Evolutionary conservation across 2,888 invertebrate species (phyloP).

Genomic region (Ceramica pisi): DNA sequence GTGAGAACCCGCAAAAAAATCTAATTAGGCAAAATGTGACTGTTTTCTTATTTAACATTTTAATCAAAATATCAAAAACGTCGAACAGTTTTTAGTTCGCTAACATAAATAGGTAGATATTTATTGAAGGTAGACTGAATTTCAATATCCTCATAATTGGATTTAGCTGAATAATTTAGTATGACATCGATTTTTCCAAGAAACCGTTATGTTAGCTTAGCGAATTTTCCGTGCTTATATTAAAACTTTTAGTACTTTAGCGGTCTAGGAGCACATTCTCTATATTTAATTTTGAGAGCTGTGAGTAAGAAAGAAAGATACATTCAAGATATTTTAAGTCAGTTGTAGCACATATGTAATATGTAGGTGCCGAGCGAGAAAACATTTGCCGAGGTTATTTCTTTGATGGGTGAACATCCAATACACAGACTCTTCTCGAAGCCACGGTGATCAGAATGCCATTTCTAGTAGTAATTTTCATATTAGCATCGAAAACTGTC

Average conservation of each 20-base stretch:
- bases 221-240: conserved; percentile 37
- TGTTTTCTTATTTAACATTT: background rate
- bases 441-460: too few species aligned
- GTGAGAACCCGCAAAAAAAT: too few species aligned
- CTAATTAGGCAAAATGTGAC: background rate
- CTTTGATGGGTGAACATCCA: too few species aligned
- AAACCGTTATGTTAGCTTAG: conserved; percentile 5
- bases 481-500: too few species aligned
- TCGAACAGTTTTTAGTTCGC: background rate
- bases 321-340: too few species aligned
- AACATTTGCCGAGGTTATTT: too few species aligned
- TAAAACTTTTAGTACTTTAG: conserved; percentile 22
- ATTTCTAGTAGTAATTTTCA: too few species aligned
- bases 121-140: conserved; percentile 16
- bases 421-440: too few species aligned
- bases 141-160: conserved; percentile 41
- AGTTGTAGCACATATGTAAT: too few species aligned
- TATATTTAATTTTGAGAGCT: background rate
- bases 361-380: too few species aligned
- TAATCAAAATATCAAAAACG: background rate
- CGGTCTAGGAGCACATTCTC: background rate
- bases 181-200: conserved; percentile 45
- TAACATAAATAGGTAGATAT: background rate
- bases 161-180: conserved; percentile 37
- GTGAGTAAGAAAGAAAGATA: too few species aligned